Evolutionary conservation across 2,113 vertebrate species (phyloP).

Genomic region (Python bivittatus): DNA sequence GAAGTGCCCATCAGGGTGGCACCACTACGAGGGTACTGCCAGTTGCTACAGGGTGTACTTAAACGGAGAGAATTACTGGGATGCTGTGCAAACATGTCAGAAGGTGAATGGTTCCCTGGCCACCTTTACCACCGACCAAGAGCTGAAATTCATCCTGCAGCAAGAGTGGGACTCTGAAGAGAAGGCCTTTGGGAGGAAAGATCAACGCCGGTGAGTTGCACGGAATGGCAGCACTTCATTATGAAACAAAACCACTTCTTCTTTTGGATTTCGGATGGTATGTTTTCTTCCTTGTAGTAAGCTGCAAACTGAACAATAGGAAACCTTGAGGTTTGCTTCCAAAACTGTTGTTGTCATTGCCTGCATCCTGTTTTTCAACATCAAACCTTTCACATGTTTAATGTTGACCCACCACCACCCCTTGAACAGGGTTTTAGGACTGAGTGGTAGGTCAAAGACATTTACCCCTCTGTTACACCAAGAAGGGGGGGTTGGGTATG

Average conservation of each 20-base stretch:
- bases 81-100: slow-evolving; percentile 94
- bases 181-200: slow-evolving; percentile 83
- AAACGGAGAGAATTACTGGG: slow-evolving; percentile 95
- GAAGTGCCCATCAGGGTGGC: slow-evolving; percentile 96
- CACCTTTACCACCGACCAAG: slow-evolving; percentile 93
- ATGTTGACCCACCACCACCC: background rate
- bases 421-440: background rate
- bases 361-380: background rate
- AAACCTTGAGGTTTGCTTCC: background rate
- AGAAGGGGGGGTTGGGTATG: background rate
- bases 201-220: slow-evolving; percentile 88
- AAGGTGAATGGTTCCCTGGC: slow-evolving; percentile 91
- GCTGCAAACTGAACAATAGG: background rate
- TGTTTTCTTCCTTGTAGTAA: background rate
- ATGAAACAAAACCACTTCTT: background rate
- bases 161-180: slow-evolving; percentile 95
- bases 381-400: background rate
- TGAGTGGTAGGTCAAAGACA: too few species aligned
- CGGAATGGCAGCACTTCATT: background rate
- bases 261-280: background rate
- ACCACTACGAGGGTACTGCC: slow-evolving; percentile 96
- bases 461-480: too few species aligned
- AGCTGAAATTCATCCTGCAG: slow-evolving; percentile 93
- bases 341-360: background rate
- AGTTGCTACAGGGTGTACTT: slow-evolving; percentile 97